These are phyloP conservation scores for Diorhabda carinulata DNA, from an alignment of 1,140 invertebrate species.

Conservation along the genomic window DNA sequence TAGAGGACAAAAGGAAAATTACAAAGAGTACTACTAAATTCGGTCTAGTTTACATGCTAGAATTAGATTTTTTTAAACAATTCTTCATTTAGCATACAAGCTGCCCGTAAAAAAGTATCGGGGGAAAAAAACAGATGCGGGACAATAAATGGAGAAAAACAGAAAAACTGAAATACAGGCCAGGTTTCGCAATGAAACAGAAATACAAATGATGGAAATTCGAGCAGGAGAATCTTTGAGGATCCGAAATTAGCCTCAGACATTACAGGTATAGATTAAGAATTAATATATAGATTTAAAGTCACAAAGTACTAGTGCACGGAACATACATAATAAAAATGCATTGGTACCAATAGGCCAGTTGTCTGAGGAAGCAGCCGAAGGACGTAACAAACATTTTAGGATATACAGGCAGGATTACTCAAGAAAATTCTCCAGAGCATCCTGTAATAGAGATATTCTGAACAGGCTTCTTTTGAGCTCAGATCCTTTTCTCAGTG, in stretches of 20 bases:
- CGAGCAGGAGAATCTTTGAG: constrained; percentile 19
- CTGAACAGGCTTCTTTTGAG: constrained; percentile 2
- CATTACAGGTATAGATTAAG: not conserved
- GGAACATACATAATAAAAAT: too few relatives aligned
- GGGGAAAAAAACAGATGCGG: constrained; percentile 25
- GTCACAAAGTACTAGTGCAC: constrained; percentile 11
- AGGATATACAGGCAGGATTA: too few relatives aligned
- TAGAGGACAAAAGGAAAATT: constrained; percentile 6
- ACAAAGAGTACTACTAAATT: constrained; percentile 22
- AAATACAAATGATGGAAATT: constrained; percentile 19
- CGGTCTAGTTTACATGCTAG: constrained; percentile 41
- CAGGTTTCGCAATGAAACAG: not conserved
- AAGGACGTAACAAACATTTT: too few relatives aligned
- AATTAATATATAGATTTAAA: constrained; percentile 9
- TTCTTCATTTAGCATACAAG: constrained; percentile 45
- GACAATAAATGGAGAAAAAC: not conserved
- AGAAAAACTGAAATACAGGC: constrained; percentile 6
- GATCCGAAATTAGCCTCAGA: too few relatives aligned
- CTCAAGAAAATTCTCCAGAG: too few relatives aligned
- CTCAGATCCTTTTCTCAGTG: too few relatives aligned
- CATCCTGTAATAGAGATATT: not conserved
- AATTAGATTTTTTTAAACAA: constrained; percentile 45
- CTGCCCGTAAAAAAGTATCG: constrained; percentile 36
- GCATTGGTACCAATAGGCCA: too few relatives aligned
- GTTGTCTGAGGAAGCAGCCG: too few relatives aligned